Evolutionary conservation across 2,888 invertebrate genomes (phyloP).

Genomic region (Phytoseiulus persimilis): DNA sequence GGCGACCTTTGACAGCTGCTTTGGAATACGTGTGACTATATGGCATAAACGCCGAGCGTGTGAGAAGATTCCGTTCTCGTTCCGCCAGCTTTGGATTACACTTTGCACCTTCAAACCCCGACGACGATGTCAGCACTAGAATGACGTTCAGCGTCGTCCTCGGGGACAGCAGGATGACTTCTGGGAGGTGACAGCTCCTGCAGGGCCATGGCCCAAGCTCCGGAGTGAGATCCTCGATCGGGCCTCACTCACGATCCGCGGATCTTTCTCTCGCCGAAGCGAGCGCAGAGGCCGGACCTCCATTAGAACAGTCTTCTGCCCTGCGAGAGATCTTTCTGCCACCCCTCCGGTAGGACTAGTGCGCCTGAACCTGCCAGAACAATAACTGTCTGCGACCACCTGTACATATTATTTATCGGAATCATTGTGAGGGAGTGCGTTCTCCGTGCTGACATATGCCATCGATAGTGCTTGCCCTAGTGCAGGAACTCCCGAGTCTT

Average conservation of each 20-base stretch:
- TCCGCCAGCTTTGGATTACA: not conserved
- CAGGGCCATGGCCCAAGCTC: not conserved
- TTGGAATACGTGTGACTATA: not conserved
- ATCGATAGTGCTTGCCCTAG: not conserved
- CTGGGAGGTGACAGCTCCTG: not conserved
- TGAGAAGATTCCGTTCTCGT: not conserved
- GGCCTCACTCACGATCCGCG: not conserved
- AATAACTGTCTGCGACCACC: not conserved
- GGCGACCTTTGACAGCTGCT: not conserved
- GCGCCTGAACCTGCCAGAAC: not conserved
- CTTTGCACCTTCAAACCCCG: not conserved
- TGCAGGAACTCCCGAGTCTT: not conserved
- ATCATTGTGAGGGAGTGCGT: not conserved
- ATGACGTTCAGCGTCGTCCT: not conserved
- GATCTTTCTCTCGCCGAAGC: not conserved
- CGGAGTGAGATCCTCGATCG: not conserved
- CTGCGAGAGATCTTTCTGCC: not conserved
- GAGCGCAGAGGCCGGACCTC: not conserved
- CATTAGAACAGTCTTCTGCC: not conserved
- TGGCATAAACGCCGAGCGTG: not conserved
- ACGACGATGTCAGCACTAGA: not conserved
- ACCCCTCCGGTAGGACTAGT: not conserved
- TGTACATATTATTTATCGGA: not conserved
- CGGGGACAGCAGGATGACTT: not conserved
- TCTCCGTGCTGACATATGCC: not conserved